Evolutionary conservation across 2,797 vertebrate species (phyloP), one percentile per base, ranked within the genome.

Genomic region (Bradypodion ventrale): DNA sequence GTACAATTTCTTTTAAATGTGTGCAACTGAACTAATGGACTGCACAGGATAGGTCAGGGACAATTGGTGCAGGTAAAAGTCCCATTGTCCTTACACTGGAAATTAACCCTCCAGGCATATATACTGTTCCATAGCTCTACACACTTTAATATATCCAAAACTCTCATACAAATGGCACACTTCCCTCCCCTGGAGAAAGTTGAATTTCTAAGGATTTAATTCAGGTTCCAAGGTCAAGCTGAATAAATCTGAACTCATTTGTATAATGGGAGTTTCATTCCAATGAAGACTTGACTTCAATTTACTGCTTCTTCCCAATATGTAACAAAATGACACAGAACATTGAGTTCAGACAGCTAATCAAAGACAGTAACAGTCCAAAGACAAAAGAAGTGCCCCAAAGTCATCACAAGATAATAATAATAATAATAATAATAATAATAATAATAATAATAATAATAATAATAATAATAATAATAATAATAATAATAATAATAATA

Each of bases 151-250:
- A 92, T 89, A 95, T 85, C 93, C 82, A 90, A 82, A 90, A 91
- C 92, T 94, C 92, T 94, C 91, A 93, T 94, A 95, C 89, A 94
- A 93, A 91, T 90, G 92, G 92, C 92, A 93, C 87, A 93, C 95
- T 95, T 96, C 95, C 95, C 95, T 89, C 96, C 95, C 95, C 95
- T 89, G 2, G 91, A 96, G 94, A 95, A 95, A 96, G 95, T 94
- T 95, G 95, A 95, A 91, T 94, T 94, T 96, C 94, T 95, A 93
- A 95, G 95, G 94, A 94, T 96, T 95, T 96, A 96, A 96, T 96
- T 96, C 95, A 94, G 95, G 94, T 95, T 96, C 94, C 95, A 96
- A 96, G 96, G 95, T 96, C 95, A 96, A 94, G 94, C 91, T 95
- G 95, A 96, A 95, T 93, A 95, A 94, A 96, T 95, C 93, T 95